These are phyloP conservation scores for Thermophis baileyi DNA, from an alignment of 2,113 vertebrate species.

Conservation along the genomic window DNA sequence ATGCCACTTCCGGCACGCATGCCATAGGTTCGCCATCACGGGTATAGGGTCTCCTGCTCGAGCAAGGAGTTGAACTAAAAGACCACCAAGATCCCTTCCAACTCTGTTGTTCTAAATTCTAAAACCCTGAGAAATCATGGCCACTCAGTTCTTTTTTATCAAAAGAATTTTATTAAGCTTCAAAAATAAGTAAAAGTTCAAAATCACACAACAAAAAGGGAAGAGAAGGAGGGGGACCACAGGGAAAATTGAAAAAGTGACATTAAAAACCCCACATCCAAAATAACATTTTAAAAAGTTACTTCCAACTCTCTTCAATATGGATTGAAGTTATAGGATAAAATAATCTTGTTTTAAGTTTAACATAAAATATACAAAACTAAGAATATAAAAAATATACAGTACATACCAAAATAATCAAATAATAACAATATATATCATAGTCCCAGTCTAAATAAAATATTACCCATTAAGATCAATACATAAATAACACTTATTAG, in stretches of 20 bases:
- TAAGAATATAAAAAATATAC: background rate
- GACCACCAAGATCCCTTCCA: no score
- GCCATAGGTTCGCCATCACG: no score
- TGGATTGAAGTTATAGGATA: background rate
- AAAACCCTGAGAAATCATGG: background rate
- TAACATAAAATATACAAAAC: background rate
- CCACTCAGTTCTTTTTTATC: background rate
- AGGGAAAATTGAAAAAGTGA: background rate
- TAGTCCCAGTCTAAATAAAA: background rate
- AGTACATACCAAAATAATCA: background rate
- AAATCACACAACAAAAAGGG: background rate
- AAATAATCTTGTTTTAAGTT: background rate
- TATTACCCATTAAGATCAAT: background rate
- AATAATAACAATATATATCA: background rate
- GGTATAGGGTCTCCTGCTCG: no score
- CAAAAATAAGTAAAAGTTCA: background rate
- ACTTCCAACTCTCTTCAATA: background rate
- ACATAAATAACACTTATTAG: background rate
- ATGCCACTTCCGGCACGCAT: no score
- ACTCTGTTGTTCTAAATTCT: no score
- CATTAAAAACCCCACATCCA: background rate
- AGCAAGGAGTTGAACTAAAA: no score
- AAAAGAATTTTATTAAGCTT: background rate
- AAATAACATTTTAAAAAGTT: background rate
- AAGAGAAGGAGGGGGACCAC: background rate